Base-by-base conservation (phyloP, 2,113 vertebrate species). In the Coryphaenoides rupestris region DNA sequence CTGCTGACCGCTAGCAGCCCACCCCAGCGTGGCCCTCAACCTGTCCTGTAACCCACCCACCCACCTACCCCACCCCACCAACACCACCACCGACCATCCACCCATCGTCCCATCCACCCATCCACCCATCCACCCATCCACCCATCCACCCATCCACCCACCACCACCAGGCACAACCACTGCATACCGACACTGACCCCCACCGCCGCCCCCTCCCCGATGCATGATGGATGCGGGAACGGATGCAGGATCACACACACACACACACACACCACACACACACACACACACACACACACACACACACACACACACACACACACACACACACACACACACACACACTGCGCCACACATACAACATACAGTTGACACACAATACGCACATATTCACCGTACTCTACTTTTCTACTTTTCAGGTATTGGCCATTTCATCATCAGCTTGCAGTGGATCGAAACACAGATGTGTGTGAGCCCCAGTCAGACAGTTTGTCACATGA, bases 1-100 rank as follows among this genome's bases (percentile, higher is more conserved):
- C 97, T 99, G 97, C 93, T 95, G 92, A 93, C 89, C 88, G 88
- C 87, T 88, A 74, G 65, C 33, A 64, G 73, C 87, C 90, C 89
- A 91, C 90, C 90, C 84, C 53, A 55, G 15, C 55, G 21, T 85
- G 81, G 83, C 79, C 80, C 70, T 46, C 80, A 79, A 83, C 78
- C 83, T 77, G 75, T 72, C 66, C 62, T 74, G 76, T 50, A 55
- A 67, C 71, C 53, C 53, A 7, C 3, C 24, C 21, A 33, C 55
- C 19, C 33, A 21, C 53, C n/a, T n/a, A n/a, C n/a, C n/a, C n/a
- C n/a, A n/a, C 12, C 3, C 24, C 21, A 33, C 55, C 19, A 33
- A 21, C 53, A 19, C n/a, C 62, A 33, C 49, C 21, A 22, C 24
- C 33, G 21, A 46, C n/a, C 26, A 28, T 17, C 7, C 24, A 19